phyloP scores from a whole-genome alignment of 2,113 vertebrate genomes.

The Empidonax traillii region DNA sequence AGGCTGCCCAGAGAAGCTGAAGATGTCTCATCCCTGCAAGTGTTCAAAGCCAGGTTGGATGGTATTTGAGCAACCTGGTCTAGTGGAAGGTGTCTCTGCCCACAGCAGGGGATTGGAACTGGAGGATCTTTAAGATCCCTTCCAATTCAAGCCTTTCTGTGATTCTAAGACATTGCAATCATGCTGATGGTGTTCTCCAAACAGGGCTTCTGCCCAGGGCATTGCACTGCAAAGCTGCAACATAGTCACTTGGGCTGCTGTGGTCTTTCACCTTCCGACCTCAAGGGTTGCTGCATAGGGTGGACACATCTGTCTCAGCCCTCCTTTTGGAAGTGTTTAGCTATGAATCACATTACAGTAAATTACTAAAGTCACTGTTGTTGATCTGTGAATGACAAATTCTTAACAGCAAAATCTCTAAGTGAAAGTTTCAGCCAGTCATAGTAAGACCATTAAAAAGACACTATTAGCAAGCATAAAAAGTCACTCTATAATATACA shows the following conservation, averaged over 20 bases:
- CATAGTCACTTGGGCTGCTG: background rate
- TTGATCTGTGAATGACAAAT: background rate
- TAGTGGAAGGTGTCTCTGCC: background rate
- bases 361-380: background rate
- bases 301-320: background rate
- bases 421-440: background rate
- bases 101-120: background rate
- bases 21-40: background rate
- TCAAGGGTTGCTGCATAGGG: background rate
- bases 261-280: accelerated
- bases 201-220: background rate
- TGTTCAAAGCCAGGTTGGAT: background rate
- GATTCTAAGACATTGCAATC: background rate
- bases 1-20: background rate
- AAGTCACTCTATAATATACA: background rate
- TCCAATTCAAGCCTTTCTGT: background rate
- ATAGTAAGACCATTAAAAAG: background rate
- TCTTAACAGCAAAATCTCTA: background rate
- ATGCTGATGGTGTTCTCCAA: accelerated
- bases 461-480: background rate
- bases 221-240: accelerated
- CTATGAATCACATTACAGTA: background rate
- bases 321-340: background rate
- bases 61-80: background rate
- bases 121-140: background rate